Evolutionary conservation across 2,797 vertebrate genomes (phyloP), one percentile per base, ranked within the genome.

Genomic region (Macropus fuliginosus): DNA sequence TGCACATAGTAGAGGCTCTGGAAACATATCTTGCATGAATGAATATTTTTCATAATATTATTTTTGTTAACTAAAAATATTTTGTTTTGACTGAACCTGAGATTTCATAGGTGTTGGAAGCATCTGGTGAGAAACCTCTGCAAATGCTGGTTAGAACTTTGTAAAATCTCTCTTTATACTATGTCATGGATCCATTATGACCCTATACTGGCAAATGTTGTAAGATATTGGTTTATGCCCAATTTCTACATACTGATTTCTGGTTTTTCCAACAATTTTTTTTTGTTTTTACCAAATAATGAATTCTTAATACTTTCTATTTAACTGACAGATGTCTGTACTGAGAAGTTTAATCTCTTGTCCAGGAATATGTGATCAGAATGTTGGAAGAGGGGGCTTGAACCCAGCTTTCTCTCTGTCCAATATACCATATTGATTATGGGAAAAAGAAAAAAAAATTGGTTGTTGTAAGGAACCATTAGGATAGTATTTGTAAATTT

Each of bases 11-110:
- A 91, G 40, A 46, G 8, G 4, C 9, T 10, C 10, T 62, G 34
- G 57, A 93, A 92, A 91, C 81, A 87, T 56, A 54, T 92, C 92
- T 24, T 92, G 31, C 31, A 46, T 66, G 31, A 91, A 24, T 55
- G 21, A 1, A 91, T 29, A 91, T 90, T 6, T 95, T 91, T 24
- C 8, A 91, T 54, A 93, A 18, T 57, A 59, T 21, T 24, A 56
- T 31, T 92, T 92, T 91, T 40, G 0, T 91, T 40, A 40, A 74
- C n/a, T 40, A 40, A 74, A 66, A 74, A 24, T 40, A 40, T 74
- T 74, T 40, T 74, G n/a, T 74, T 74, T 81, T 46, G 40, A 46
- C 40, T 27, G 21, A 81, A 81, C 18, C 18, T 81, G 74, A 24
- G 74, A 81, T 46, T 81, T 46, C 21, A 46, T 46, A 81, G 40